These are phyloP conservation scores for Unio delphinus DNA, from an alignment of 2,888 invertebrate species.

Conservation along the genomic window DNA sequence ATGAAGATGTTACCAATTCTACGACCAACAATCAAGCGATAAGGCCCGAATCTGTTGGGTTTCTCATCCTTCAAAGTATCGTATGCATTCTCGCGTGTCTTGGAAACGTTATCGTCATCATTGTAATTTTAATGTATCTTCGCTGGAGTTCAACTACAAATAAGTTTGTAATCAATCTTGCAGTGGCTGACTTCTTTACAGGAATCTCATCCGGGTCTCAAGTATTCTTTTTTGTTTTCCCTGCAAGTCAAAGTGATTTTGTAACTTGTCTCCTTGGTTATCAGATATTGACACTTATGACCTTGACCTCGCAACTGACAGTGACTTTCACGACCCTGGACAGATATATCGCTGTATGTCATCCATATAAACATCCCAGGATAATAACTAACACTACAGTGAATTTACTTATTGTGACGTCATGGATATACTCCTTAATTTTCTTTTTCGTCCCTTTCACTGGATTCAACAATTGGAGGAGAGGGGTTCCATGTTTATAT, in stretches of 20 bases:
- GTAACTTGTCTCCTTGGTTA: constrained; percentile 29
- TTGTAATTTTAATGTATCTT: constrained; percentile 27
- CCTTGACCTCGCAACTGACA: constrained; percentile 32
- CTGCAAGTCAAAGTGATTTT: constrained; percentile 14
- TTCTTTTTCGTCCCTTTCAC: constrained; percentile 17
- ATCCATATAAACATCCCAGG: constrained; percentile 19
- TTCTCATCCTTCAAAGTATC: constrained; percentile 25
- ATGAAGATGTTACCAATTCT: too few species aligned
- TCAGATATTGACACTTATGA: constrained; percentile 29
- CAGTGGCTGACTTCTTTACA: constrained; percentile 34
- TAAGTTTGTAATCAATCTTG: constrained; percentile 35
- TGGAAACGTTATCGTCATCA: constrained; percentile 32
- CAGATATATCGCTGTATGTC: constrained; percentile 34
- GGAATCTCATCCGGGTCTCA: constrained; percentile 26
- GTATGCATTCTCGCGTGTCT: constrained; percentile 26
- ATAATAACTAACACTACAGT: constrained; percentile 20
- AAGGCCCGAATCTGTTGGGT: constrained; percentile 9
- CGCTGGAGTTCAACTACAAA: constrained; percentile 15
- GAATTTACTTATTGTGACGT: constrained; percentile 11
- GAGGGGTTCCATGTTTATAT: constrained; percentile 14
- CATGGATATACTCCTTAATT: constrained; percentile 25
- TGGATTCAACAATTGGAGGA: constrained; percentile 21
- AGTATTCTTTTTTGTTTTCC: constrained; percentile 24
- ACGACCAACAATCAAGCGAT: too few species aligned
- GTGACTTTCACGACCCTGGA: constrained; percentile 38